Percentiles rank a stretch among this genome's conserved stretches.
These are phyloP conservation scores for Odontomachus brunneus DNA, from an alignment of 1,140 invertebrate genomes.

Conservation along the genomic window DNA sequence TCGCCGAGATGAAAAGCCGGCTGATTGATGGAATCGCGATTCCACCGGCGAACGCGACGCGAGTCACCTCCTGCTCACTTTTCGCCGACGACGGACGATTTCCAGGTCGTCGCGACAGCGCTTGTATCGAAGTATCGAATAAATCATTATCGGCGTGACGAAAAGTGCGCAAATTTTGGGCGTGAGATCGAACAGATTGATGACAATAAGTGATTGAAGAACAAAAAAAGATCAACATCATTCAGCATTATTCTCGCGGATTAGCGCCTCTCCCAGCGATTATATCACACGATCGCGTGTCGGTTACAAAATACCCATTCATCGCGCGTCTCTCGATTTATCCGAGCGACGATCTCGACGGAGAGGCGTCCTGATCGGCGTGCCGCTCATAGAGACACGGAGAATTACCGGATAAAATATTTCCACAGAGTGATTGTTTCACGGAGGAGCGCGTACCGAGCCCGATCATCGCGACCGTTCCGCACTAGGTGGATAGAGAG, in stretches of 20 bases:
- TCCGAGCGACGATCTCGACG: constrained; percentile 11
- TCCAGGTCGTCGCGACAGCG: neutral
- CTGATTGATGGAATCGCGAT: constrained; percentile 29
- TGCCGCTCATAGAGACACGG: no score
- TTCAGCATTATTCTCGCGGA: neutral
- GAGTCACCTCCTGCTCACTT: neutral
- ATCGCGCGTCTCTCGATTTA: constrained; percentile 20
- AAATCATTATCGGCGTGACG: neutral
- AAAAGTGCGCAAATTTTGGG: neutral
- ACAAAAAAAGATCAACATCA: neutral
- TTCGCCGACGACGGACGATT: neutral
- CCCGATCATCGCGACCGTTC: neutral
- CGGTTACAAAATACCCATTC: constrained; percentile 6
- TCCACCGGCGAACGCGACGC: constrained; percentile 20
- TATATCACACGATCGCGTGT: neutral
- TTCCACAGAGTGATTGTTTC: constrained; percentile 13
- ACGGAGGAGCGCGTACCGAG: neutral
- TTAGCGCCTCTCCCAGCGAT: constrained; percentile 7
- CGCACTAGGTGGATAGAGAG: neutral
- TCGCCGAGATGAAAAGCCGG: neutral
- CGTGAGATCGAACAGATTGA: neutral
- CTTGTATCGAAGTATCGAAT: neutral
- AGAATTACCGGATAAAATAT: constrained; percentile 26
- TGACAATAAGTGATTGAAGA: neutral
- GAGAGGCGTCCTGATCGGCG: neutral